Conservation (phyloP, 2,797 vertebrate species). For the Ispidina picta region DNA sequence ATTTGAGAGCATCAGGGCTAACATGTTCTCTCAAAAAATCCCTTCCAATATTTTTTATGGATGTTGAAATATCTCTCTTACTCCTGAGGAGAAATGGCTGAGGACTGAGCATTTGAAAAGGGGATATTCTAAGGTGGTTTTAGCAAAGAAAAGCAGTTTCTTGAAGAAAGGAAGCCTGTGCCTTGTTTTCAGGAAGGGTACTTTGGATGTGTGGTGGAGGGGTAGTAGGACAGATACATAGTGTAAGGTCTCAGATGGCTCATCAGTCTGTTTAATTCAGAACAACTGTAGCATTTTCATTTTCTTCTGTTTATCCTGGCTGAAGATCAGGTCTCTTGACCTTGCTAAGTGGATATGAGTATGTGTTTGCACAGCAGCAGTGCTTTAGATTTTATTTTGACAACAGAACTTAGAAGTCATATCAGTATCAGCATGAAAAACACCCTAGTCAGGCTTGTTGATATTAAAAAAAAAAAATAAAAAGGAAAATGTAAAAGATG, state of each 20-base stretch:
- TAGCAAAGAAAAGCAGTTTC: not conserved
- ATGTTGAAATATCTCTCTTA: not conserved
- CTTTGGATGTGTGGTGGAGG: not conserved
- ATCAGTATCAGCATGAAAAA: not conserved
- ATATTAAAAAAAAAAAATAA: not conserved
- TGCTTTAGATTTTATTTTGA: not conserved
- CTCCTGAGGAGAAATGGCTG: not conserved
- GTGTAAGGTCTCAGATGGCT: not conserved
- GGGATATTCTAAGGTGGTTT: not conserved
- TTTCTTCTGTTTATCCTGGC: not conserved
- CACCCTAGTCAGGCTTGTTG: not conserved
- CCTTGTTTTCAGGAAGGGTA: not conserved
- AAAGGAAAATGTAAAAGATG: not conserved
- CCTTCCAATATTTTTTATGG: not conserved
- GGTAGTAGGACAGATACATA: not conserved
- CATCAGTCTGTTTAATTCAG: not conserved
- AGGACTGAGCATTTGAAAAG: not conserved
- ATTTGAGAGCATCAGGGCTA: not conserved
- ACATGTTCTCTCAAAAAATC: not conserved
- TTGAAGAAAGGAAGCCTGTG: not conserved
- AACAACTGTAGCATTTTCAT: not conserved
- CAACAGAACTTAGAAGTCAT: not conserved
- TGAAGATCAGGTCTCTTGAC: not conserved
- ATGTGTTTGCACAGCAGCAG: not conserved
- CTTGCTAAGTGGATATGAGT: not conserved